These are phyloP conservation scores for Molorchus minor DNA, from an alignment of 2,888 invertebrate genomes.

Conservation along the genomic window DNA sequence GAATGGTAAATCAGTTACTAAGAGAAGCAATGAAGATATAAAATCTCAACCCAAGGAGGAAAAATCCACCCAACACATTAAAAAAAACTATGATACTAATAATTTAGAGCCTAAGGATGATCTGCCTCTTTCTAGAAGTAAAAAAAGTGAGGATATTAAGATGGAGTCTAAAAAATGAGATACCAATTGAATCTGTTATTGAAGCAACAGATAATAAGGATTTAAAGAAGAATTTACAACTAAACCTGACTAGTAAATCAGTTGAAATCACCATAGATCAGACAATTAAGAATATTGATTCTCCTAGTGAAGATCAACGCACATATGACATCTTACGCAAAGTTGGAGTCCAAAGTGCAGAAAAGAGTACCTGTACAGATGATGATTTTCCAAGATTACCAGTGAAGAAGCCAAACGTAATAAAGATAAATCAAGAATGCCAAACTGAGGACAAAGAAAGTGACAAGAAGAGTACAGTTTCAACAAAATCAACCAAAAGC, in stretches of 20 bases:
- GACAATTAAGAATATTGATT: slow-evolving; percentile 50
- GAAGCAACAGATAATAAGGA: not conserved
- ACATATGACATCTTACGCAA: slow-evolving; percentile 60
- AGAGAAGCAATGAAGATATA: slow-evolving; percentile 33
- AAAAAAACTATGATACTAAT: not conserved
- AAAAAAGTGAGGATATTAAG: not conserved
- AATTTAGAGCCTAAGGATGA: not conserved
- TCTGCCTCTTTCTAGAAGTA: too few relatives aligned
- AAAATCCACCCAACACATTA: not conserved
- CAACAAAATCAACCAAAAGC: slow-evolving; percentile 39
- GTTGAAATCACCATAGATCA: slow-evolving; percentile 21
- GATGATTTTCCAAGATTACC: slow-evolving; percentile 57
- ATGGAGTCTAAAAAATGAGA: too few relatives aligned
- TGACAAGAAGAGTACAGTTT: slow-evolving; percentile 6
- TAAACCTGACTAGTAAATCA: slow-evolving; percentile 36
- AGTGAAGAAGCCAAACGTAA: slow-evolving; percentile 49
- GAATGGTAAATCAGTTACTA: slow-evolving; percentile 16
- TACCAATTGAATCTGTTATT: too few relatives aligned
- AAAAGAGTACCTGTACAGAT: slow-evolving; percentile 61
- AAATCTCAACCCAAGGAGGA: slow-evolving; percentile 28
- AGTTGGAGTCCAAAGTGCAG: slow-evolving; percentile 58
- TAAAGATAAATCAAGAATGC: slow-evolving; percentile 59
- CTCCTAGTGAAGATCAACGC: slow-evolving; percentile 62
- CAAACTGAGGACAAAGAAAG: slow-evolving; percentile 50
- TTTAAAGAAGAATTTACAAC: slow-evolving; percentile 35